A percentile compares a stretch with the other conserved stretches of the same genome.
Conservation (phyloP, 92 coral and sea anemone genomes). For the Zoanthus sociatus region DNA sequence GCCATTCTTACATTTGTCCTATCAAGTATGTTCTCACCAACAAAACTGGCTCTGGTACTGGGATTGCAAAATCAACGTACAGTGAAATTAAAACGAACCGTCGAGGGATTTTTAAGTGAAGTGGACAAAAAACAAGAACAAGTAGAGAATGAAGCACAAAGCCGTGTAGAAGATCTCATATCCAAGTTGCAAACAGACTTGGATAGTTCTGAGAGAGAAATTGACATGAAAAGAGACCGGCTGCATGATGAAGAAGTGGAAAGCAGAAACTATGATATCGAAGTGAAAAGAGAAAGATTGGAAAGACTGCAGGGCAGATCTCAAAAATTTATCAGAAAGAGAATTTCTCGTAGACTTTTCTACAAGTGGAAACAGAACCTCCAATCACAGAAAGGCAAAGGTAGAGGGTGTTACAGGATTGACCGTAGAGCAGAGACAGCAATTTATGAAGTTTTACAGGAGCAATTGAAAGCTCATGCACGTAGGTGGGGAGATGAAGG, state of each 20-base stretch:
- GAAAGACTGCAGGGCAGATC: constrained; percentile 12
- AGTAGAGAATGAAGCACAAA: neutral
- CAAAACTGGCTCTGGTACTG: neutral
- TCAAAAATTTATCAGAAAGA: neutral
- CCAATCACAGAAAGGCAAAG: constrained; percentile 57
- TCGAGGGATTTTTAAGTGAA: constrained; percentile 51
- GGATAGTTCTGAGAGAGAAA: constrained; percentile 20
- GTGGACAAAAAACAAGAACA: neutral
- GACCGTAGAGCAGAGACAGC: constrained; percentile 69
- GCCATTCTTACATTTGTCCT: constrained; percentile 65
- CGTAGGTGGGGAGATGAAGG: constrained; percentile 71
- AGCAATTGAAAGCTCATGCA: constrained; percentile 56
- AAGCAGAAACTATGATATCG: constrained; percentile 23
- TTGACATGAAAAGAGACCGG: constrained; percentile 45
- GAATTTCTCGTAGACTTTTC: constrained; percentile 23
- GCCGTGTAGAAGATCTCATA: constrained; percentile 31
- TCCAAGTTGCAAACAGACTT: constrained; percentile 46
- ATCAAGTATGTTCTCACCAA: neutral
- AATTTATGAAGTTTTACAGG: constrained; percentile 51
- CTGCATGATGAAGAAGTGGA: constrained; percentile 57
- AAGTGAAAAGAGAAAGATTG: constrained; percentile 45
- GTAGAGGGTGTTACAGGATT: constrained; percentile 46
- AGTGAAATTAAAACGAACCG: constrained; percentile 17
- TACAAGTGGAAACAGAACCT: constrained; percentile 49
- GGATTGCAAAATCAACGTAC: neutral